Evolutionary conservation across 1,140 invertebrate genomes (phyloP), one percentile per base, ranked within the genome.

Genomic region (Ostrea edulis): DNA sequence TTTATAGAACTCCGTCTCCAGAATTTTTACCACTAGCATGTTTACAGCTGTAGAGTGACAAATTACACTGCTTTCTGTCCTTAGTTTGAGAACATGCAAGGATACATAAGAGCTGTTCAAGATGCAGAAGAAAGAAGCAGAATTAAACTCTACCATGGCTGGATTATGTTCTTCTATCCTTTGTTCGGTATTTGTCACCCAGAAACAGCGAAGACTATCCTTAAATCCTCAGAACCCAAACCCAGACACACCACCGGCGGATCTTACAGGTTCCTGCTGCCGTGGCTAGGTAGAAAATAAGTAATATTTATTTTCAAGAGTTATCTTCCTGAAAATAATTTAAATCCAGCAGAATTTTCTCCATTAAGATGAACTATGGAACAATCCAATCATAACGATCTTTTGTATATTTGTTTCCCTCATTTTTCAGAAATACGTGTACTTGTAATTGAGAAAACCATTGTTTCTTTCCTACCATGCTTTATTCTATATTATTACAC

Each of bases 211-310:
- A 87, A 86, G 25, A 51, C 83, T 22, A 11, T 90, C 51, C 77
- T 89, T 2, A 89, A 89, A 55, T 88, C 90, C 8, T 85, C 86
- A 0, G 62, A 52, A 51, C 87, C 89, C 0, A 90, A 90, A 62
- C 58, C 86, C 20, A 84, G 53, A 22, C n/a, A 58, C 35, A 62
- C 51, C 35, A 12, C 71, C 35, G 89, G 89, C 2, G 87, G 87
- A n/a, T 58, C 62, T 0, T 89, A 89, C 86, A 81, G 86, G 8
- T 85, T 84, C 44, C 82, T 89, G 2, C 55, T 82, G 51, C 62
- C 62, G 8, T 89, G 88, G 83, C 35, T 88, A 85, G 83, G 83
- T 85, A 22, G 29, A 9, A 17, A 14, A 22, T n/a, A 62, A 62
- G 17, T 62, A 20, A n/a, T 7, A 20, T 17, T 62, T 62, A 8